These are phyloP conservation scores for Rhegmatorhina hoffmannsi DNA, from an alignment of 2,113 vertebrate genomes.

Conservation along the genomic window DNA sequence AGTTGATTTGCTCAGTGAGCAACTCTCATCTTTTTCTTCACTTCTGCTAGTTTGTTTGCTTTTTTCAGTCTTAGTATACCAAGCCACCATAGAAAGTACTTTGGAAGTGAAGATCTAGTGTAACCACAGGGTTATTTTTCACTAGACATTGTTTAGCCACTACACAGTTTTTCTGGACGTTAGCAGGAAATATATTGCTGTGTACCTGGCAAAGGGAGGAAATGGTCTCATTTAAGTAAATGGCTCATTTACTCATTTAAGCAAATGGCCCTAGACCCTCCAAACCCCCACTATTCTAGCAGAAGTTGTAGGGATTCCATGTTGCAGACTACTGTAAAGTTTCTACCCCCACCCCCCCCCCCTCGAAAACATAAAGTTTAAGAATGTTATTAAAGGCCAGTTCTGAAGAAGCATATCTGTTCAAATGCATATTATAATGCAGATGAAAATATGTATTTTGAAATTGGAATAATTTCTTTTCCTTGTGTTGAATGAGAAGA, in stretches of 20 bases:
- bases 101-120: neutral
- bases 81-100: neutral
- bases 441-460: neutral
- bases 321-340: neutral
- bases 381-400: neutral
- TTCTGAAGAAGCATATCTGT: neutral
- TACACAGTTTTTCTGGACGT: neutral
- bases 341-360: too few species aligned
- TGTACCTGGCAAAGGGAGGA: neutral
- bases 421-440: neutral
- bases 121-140: neutral
- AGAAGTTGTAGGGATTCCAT: neutral
- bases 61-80: neutral
- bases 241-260: neutral
- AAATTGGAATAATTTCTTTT: neutral
- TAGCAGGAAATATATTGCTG: neutral
- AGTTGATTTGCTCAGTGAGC: neutral
- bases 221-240: neutral
- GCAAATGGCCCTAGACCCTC: neutral
- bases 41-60: neutral
- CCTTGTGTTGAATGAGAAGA: neutral
- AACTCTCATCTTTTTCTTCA: neutral
- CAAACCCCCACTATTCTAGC: neutral
- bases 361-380: neutral
- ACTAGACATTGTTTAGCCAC: neutral